Evolutionary conservation across 2,797 vertebrate genomes (phyloP), one percentile per base, ranked within the genome.

Genomic region (Coregonus sp.): DNA sequence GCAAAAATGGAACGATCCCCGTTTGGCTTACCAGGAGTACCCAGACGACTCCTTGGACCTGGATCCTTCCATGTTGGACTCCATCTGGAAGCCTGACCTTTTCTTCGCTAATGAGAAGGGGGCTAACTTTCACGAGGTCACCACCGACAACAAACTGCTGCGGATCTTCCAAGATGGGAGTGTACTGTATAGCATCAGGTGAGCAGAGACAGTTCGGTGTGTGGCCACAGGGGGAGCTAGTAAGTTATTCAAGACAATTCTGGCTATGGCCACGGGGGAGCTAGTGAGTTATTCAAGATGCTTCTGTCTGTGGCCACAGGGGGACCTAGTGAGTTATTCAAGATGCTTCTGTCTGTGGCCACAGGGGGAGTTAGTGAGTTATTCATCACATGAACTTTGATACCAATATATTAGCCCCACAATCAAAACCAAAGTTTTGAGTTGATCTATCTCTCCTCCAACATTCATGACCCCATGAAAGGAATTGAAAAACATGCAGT

Each of bases 31-130:
- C 85, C 93, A 83, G 0, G 96, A 98, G 88, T 98, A 98, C 88
- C 97, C 97, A 0, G 97, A 98, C 0, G 94, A 96, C 87, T 98
- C 96, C 4, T 93, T 98, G 0, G 97, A 98, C 89, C 92, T 98
- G 0, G 96, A 98, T 81, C 97, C 97, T 11, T 98, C 97, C 83
- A 98, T 98, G 96, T 88, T 98, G 3, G 96, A 98, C 90, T 98
- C 97, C 71, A 98, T 98, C 92, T 98, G 97, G 97, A 98, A 98
- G 90, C 97, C 97, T 4, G 97, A 98, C 79, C 86, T 98, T 79
- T 98, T 98, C 94, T 98, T 98, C 0, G 97, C 97, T 84, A 98
- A 98, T 0, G 97, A 98, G 88, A 98, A 98, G 89, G 97, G 96
- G 73, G 97, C 97, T 88, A 97, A 95, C 86, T 98, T 98, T 91